These are phyloP conservation scores for Probaryconus sp. DNA, from an alignment of 1,140 invertebrate species.

Conservation along the genomic window DNA sequence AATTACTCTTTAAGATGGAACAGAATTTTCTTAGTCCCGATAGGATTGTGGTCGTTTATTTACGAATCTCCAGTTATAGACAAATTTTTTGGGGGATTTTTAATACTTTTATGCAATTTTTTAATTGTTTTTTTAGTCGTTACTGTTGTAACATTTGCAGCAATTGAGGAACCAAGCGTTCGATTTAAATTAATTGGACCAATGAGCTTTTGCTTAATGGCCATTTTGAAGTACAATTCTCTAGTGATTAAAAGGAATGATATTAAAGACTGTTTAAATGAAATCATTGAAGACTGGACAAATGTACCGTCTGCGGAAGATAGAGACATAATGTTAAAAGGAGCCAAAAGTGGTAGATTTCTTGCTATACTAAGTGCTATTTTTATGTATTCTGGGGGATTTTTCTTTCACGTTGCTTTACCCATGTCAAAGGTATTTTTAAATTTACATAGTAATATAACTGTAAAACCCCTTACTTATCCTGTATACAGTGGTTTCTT, in stretches of 20 bases:
- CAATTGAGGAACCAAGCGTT: constrained; percentile 4
- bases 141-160: constrained; percentile 10
- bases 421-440: constrained; percentile 22
- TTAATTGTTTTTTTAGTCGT: constrained; percentile 11
- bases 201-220: constrained; percentile 38
- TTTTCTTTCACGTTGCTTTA: constrained; percentile 22
- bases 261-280: constrained; percentile 13
- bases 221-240: constrained; percentile 28
- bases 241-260: neutral
- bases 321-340: constrained; percentile 16
- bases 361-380: constrained; percentile 27
- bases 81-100: neutral
- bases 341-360: constrained; percentile 20
- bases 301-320: neutral
- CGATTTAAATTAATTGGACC: constrained; percentile 19
- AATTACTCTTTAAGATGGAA: constrained; percentile 14
- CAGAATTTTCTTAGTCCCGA: constrained; percentile 20
- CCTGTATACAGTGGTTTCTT: constrained; percentile 29
- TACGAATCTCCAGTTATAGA: neutral
- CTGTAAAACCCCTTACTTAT: constrained; percentile 29
- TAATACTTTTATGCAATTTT: constrained; percentile 11
- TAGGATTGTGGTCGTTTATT: constrained; percentile 20
- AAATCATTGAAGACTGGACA: constrained; percentile 30
- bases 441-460: constrained; percentile 10
- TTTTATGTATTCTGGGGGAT: constrained; percentile 44